Percentiles rank a stretch among this genome's conserved stretches.
Conservation (phyloP, 2,888 invertebrate genomes). For the Trachelus troglodyta region DNA sequence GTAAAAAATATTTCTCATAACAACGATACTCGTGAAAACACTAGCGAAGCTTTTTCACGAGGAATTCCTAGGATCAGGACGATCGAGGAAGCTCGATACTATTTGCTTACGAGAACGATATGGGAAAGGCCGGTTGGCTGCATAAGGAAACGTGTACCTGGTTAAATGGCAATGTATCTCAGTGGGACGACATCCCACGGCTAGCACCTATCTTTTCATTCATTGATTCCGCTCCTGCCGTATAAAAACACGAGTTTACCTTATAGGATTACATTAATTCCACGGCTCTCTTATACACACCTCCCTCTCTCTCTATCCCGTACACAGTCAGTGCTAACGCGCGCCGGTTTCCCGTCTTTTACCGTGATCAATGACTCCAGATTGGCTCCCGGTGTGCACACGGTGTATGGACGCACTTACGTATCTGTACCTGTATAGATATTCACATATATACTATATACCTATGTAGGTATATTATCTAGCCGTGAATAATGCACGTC, state of each 20-base stretch:
- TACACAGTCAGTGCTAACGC: not conserved
- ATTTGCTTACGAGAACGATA: slow-evolving; percentile 1
- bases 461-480: not conserved
- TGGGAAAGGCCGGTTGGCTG: not conserved
- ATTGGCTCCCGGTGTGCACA: slow-evolving; percentile 24
- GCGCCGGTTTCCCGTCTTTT: slow-evolving; percentile 46
- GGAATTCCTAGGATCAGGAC: not conserved
- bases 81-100: slow-evolving; percentile 15
- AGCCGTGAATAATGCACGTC: not conserved
- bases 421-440: slow-evolving; percentile 14
- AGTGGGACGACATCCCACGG: slow-evolving; percentile 50
- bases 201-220: slow-evolving; percentile 40
- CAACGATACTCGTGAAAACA: not conserved
- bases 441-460: not conserved
- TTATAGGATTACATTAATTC: slow-evolving; percentile 31
- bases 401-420: slow-evolving; percentile 20
- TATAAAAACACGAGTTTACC: slow-evolving; percentile 47
- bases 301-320: slow-evolving; percentile 13
- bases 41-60: not conserved
- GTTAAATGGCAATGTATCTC: slow-evolving; percentile 34
- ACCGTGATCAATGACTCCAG: slow-evolving; percentile 51
- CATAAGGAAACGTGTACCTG: slow-evolving; percentile 11
- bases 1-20: not conserved
- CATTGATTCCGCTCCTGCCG: slow-evolving; percentile 42
- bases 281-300: slow-evolving; percentile 11